These are phyloP conservation scores for Kryphioiulus occultus DNA, from an alignment of 2,888 invertebrate genomes.

Conservation along the genomic window DNA sequence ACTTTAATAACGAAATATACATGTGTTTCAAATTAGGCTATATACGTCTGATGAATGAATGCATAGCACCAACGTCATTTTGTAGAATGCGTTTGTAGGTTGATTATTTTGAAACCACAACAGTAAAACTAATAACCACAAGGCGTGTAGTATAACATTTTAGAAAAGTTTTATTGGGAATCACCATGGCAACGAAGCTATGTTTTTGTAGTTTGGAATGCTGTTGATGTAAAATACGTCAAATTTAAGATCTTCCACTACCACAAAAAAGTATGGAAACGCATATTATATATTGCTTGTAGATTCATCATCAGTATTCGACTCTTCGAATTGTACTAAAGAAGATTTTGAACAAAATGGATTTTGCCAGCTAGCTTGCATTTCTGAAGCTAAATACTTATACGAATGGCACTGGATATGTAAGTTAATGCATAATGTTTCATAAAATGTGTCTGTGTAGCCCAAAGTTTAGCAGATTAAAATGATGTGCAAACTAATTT, in stretches of 20 bases:
- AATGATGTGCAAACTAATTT: background rate
- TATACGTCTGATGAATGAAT: no score
- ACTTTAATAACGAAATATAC: background rate
- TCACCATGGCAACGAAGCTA: background rate
- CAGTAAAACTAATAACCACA: background rate
- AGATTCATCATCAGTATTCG: background rate
- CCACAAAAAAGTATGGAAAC: no score
- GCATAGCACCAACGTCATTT: no score
- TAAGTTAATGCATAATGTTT: background rate
- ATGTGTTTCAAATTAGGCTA: no score
- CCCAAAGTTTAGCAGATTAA: no score
- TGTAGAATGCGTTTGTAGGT: no score
- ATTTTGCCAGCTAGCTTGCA: background rate
- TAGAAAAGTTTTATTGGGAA: background rate
- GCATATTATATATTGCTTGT: background rate
- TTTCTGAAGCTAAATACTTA: background rate
- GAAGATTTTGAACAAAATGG: background rate
- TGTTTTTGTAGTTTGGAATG: no score
- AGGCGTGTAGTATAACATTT: no score
- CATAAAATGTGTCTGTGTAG: background rate
- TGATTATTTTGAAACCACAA: background rate
- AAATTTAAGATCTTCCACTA: no score
- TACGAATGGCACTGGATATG: slow-evolving; percentile 33
- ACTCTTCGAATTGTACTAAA: background rate
- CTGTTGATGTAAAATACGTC: no score